Conservation (phyloP, 2,888 invertebrate species). For the Athetis lepigone region DNA sequence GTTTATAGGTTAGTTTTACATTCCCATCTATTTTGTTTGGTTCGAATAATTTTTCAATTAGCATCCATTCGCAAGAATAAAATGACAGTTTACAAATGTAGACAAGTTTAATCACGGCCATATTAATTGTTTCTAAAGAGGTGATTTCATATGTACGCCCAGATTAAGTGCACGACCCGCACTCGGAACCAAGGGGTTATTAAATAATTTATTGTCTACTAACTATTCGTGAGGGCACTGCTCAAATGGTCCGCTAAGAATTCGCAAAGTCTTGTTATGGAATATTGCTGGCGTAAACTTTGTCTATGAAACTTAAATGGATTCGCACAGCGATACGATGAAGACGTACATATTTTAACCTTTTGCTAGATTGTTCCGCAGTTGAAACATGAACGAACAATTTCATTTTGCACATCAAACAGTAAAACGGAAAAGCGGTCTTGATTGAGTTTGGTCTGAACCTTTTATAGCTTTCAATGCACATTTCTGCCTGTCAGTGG, state of each 20-base stretch:
- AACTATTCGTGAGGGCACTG: constrained; percentile 84
- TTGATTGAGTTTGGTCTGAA: constrained; percentile 86
- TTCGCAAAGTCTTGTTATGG: constrained; percentile 80
- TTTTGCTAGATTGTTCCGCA: constrained; percentile 49
- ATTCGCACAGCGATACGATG: constrained; percentile 74
- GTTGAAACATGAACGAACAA: constrained; percentile 47
- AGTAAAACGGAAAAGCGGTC: constrained; percentile 70
- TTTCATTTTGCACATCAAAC: constrained; percentile 56
- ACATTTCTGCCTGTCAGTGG: constrained; percentile 87
- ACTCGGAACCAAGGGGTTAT: constrained; percentile 82
- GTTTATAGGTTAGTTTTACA: too few species aligned
- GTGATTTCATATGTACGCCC: constrained; percentile 84
- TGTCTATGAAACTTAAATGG: constrained; percentile 80
- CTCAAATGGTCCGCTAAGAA: constrained; percentile 83
- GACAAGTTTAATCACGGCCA: constrained; percentile 66
- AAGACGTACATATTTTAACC: constrained; percentile 67
- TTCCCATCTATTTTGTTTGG: constrained; percentile 3
- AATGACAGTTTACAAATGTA: constrained; percentile 48
- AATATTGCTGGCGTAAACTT: constrained; percentile 82
- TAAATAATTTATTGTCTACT: constrained; percentile 89
- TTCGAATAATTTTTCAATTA: constrained; percentile 31
- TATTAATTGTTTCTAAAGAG: constrained; percentile 88
- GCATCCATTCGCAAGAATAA: constrained; percentile 37
- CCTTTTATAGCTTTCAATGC: constrained; percentile 88
- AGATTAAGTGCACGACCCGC: constrained; percentile 86